phyloP scores from a whole-genome alignment of 2,888 invertebrate species.

The Troides oblongomaculatus region DNA sequence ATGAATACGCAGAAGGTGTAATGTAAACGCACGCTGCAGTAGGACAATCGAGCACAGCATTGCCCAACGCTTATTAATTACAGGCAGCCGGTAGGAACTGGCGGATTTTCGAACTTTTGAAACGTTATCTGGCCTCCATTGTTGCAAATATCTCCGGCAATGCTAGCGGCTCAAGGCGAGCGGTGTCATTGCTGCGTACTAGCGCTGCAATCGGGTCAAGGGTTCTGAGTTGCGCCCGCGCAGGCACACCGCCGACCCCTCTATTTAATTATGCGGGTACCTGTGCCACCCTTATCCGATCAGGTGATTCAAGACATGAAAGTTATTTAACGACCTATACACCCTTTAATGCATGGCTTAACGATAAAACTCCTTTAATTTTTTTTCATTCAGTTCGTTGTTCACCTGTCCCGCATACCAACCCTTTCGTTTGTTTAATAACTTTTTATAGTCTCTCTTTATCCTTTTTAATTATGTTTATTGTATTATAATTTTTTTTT shows the following conservation, averaged over 20 bases:
- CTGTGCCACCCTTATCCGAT: conserved; percentile 60
- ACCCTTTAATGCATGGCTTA: conserved; percentile 54
- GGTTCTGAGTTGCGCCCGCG: conserved; percentile 51
- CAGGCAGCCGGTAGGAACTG: conserved; percentile 65
- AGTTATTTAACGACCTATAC: conserved; percentile 51
- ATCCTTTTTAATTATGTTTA: conserved; percentile 26
- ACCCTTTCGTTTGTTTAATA: conserved; percentile 50
- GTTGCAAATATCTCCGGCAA: conserved; percentile 80
- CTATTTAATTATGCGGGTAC: conserved; percentile 50
- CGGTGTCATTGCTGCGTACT: conserved; percentile 79
- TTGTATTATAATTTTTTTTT: conserved; percentile 11
- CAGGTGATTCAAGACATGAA: conserved; percentile 60
- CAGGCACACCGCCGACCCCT: conserved; percentile 42
- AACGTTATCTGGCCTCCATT: conserved; percentile 80
- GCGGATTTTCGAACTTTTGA: conserved; percentile 78
- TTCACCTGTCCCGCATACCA: conserved; percentile 67
- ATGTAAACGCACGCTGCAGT: conserved; percentile 31
- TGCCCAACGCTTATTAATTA: conserved; percentile 71
- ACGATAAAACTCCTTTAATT: conserved; percentile 56
- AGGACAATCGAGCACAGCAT: conserved; percentile 44
- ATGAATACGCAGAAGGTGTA: conserved; percentile 14
- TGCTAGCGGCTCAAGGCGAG: conserved; percentile 79
- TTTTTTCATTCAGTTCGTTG: conserved; percentile 55
- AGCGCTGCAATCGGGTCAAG: conserved; percentile 76
- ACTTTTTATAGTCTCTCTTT: conserved; percentile 33